phyloP scores from a whole-genome alignment of 2,888 invertebrate genomes.

The Euplexia lucipara region DNA sequence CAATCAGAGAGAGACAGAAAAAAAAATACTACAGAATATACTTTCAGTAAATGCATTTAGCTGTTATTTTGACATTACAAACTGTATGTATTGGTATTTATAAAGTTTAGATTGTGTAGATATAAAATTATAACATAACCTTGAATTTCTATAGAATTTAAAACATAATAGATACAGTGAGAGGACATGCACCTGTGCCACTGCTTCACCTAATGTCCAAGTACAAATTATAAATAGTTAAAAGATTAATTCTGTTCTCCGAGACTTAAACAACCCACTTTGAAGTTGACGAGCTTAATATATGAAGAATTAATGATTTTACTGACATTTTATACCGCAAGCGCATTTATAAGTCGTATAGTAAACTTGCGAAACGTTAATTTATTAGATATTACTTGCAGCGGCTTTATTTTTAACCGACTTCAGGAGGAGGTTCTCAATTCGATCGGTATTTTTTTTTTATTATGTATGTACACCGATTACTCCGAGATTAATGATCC shows the following conservation, averaged over 20 bases:
- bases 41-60: no score
- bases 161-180: slow-evolving; percentile 49
- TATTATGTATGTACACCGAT: no score
- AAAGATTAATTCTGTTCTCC: slow-evolving; percentile 53
- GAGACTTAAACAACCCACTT: slow-evolving; percentile 33
- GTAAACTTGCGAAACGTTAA: neutral
- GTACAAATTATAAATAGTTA: slow-evolving; percentile 31
- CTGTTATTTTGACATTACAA: no score
- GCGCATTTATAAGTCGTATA: slow-evolving; percentile 16
- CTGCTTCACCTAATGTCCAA: slow-evolving; percentile 15
- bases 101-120: no score
- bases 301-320: slow-evolving; percentile 24
- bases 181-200: slow-evolving; percentile 53
- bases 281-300: slow-evolving; percentile 20
- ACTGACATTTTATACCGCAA: slow-evolving; percentile 4
- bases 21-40: no score
- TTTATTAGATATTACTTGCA: slow-evolving; percentile 8
- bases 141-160: slow-evolving; percentile 45
- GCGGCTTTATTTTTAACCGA: no score
- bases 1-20: no score
- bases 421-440: no score
- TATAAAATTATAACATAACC: slow-evolving; percentile 36
- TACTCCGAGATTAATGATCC: no score
- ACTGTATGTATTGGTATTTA: neutral
- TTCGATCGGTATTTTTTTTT: no score